phyloP scores from a whole-genome alignment of 2,888 invertebrate genomes.

The Proisotoma minuta region DNA sequence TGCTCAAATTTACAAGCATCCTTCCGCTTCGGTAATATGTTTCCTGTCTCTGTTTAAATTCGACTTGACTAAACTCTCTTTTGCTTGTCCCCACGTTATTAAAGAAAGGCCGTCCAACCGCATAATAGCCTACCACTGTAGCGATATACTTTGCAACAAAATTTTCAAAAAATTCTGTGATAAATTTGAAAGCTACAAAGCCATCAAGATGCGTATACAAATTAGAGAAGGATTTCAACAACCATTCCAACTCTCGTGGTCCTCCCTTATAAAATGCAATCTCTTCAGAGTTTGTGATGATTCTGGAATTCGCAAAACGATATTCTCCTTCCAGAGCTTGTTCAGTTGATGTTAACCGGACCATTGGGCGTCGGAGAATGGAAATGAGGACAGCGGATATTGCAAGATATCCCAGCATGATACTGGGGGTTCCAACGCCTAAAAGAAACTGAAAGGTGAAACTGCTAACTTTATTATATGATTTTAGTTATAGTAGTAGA shows the following conservation, averaged over 20 bases:
- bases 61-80: constrained; percentile 1
- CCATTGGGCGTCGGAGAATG: constrained; percentile 79
- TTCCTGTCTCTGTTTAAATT: constrained; percentile 51
- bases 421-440: too few species aligned
- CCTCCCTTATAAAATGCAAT: constrained; percentile 65
- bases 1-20: constrained; percentile 92
- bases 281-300: constrained; percentile 97
- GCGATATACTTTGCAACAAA: constrained; percentile 94
- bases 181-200: constrained; percentile 81
- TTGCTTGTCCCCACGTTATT: constrained; percentile 57
- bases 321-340: constrained; percentile 98
- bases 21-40: constrained; percentile 95
- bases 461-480: too few species aligned
- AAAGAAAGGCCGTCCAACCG: constrained; percentile 92
- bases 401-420: constrained; percentile 81
- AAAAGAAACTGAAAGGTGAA: too few species aligned
- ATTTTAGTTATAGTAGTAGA: too few species aligned
- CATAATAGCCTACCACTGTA: constrained; percentile 91
- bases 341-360: constrained; percentile 83
- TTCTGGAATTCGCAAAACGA: constrained; percentile 88
- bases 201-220: constrained; percentile 69
- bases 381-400: constrained; percentile 83
- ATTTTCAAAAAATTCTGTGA: constrained; percentile 93
- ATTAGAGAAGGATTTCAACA: constrained; percentile 75
- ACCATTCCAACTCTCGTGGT: constrained; percentile 74